Conservation (phyloP, 2,888 invertebrate species). For the Piscicola geometra region DNA sequence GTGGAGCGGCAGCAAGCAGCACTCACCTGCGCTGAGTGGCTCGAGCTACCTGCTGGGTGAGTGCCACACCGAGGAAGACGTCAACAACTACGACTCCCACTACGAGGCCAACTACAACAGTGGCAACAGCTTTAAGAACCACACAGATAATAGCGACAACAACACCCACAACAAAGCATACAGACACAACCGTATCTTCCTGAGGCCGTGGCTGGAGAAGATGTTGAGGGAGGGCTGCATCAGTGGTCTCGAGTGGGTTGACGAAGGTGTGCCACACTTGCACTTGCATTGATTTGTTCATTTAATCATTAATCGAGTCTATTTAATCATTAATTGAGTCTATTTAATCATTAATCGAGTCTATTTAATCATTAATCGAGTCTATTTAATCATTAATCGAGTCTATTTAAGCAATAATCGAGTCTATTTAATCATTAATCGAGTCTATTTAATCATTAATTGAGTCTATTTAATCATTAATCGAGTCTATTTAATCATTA, state of each 20-base stretch:
- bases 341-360: no score
- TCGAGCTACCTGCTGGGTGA: background rate
- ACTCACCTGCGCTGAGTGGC: background rate
- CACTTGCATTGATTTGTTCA: no score
- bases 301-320: background rate
- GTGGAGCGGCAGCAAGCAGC: background rate
- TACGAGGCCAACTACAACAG: background rate
- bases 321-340: no score
- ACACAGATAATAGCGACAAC: background rate
- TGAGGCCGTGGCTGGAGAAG: conserved; percentile 50
- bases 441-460: no score
- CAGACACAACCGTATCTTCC: conserved; percentile 44
- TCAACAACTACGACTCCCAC: background rate
- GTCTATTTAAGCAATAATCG: no score
- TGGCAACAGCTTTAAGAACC: background rate
- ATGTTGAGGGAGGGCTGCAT: conserved; percentile 47
- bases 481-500: no score
- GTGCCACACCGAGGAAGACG: background rate
- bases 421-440: no score
- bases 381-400: no score
- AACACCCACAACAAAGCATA: conserved; percentile 18
- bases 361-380: no score
- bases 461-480: no score
- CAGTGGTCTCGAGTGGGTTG: conserved; percentile 49
- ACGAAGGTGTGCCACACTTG: conserved; percentile 38